phyloP scores from a whole-genome alignment of 2,888 invertebrate genomes.

The Dasypolia templi region DNA sequence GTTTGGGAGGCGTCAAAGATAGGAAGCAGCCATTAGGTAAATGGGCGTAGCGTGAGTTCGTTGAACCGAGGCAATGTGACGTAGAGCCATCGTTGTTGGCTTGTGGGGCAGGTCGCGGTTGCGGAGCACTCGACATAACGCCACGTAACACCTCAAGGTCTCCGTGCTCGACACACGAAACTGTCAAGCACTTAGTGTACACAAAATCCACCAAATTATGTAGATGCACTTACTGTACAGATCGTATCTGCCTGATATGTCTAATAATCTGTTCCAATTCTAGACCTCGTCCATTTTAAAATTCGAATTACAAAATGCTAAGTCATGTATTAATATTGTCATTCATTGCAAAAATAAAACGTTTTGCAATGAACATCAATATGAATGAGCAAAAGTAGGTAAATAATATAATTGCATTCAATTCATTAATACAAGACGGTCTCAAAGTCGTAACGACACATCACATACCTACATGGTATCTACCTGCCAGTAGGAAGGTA shows the following conservation, averaged over 20 bases:
- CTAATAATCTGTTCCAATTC: background rate
- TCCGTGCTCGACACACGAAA: conserved; percentile 61
- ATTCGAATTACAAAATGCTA: background rate
- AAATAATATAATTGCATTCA: conserved; percentile 27
- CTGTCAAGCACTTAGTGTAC: conserved; percentile 28
- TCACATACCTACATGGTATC: background rate
- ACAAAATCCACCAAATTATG: conserved; percentile 26
- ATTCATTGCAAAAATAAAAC: conserved; percentile 16
- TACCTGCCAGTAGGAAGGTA: background rate
- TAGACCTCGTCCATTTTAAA: background rate
- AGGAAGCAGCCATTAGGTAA: conserved; percentile 64
- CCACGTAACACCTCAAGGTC: conserved; percentile 69
- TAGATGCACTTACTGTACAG: conserved; percentile 5
- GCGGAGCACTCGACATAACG: conserved; percentile 67
- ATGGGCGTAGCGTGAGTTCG: conserved; percentile 62
- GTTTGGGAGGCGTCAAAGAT: conserved; percentile 58
- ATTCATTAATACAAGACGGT: conserved; percentile 24
- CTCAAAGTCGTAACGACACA: conserved; percentile 1
- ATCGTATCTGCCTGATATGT: background rate
- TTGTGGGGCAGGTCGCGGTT: conserved; percentile 78
- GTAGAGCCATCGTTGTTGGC: conserved; percentile 60
- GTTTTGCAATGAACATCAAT: conserved; percentile 20
- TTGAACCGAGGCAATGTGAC: conserved; percentile 66
- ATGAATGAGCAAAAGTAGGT: conserved; percentile 40
- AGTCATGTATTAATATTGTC: conserved; percentile 8